Evolutionary conservation across 2,888 invertebrate genomes (phyloP).

Genomic region (Cremastobaeus sp.): DNA sequence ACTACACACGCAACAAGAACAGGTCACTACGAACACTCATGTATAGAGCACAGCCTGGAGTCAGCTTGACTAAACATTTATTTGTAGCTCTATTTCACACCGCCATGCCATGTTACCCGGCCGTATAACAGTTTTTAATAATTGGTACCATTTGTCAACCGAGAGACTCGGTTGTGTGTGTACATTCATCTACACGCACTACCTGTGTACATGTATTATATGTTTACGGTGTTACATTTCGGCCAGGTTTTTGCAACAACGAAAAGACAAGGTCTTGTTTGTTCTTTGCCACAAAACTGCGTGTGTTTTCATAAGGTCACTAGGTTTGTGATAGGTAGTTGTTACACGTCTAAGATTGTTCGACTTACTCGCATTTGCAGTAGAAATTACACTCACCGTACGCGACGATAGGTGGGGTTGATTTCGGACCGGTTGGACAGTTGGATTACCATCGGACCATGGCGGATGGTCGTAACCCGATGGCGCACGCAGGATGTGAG

Average conservation of each 20-base stretch:
- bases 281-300: slow-evolving; percentile 50
- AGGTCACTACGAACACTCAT: slow-evolving; percentile 51
- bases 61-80: slow-evolving; percentile 55
- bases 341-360: slow-evolving; percentile 57
- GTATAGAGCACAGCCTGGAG: slow-evolving; percentile 40
- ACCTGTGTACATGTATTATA: slow-evolving; percentile 16
- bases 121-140: slow-evolving; percentile 42
- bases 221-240: slow-evolving; percentile 36
- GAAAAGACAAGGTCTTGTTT: slow-evolving; percentile 46
- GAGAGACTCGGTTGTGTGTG: not conserved
- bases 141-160: slow-evolving; percentile 50
- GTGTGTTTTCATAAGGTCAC: slow-evolving; percentile 46
- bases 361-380: slow-evolving; percentile 62
- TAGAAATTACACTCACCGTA: slow-evolving; percentile 76
- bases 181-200: slow-evolving; percentile 3
- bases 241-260: slow-evolving; percentile 23
- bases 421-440: slow-evolving; percentile 71
- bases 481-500: slow-evolving; percentile 70
- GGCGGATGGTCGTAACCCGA: slow-evolving; percentile 63
- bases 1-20: slow-evolving; percentile 53
- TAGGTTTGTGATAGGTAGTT: slow-evolving; percentile 30
- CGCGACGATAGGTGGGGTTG: slow-evolving; percentile 75
- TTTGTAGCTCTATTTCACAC: slow-evolving; percentile 52
- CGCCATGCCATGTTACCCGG: slow-evolving; percentile 50
- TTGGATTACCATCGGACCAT: slow-evolving; percentile 71